These are phyloP conservation scores for Hipposideros larvatus DNA, from an alignment of 2,797 vertebrate genomes.

Conservation along the genomic window DNA sequence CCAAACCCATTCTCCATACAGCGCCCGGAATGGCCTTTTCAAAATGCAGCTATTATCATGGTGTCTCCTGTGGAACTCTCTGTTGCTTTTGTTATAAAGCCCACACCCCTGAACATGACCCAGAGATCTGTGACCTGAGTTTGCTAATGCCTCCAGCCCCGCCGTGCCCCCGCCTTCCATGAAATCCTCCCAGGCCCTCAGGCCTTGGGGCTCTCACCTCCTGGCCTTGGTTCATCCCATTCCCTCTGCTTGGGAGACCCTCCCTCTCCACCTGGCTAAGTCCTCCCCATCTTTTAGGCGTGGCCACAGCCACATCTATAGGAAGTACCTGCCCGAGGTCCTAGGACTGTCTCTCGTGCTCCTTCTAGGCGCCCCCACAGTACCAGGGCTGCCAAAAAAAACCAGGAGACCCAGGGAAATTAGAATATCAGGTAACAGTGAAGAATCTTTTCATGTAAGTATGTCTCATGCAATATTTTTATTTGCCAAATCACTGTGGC, in stretches of 20 bases:
- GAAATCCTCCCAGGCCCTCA: not conserved
- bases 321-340: not conserved
- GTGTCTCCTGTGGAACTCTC: not conserved
- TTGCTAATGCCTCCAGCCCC: not conserved
- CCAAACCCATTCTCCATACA: not conserved
- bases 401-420: not conserved
- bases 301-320: rapidly evolving
- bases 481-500: not conserved
- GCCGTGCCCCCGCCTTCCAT: rapidly evolving
- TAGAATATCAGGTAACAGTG: not conserved
- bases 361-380: not conserved
- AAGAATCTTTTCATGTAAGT: not conserved
- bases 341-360: not conserved
- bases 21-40: not conserved
- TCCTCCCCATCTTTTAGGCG: not conserved
- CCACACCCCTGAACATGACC: not conserved
- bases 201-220: not conserved
- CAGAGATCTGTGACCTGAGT: not conserved
- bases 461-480: not conserved
- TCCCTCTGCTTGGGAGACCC: not conserved
- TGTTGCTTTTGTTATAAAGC: not conserved
- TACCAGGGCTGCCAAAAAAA: not conserved
- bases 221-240: not conserved
- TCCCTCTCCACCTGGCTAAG: not conserved
- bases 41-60: not conserved